These are phyloP conservation scores for Drosophila paranaensis DNA, from an alignment of 2,888 invertebrate genomes.

Conservation along the genomic window DNA sequence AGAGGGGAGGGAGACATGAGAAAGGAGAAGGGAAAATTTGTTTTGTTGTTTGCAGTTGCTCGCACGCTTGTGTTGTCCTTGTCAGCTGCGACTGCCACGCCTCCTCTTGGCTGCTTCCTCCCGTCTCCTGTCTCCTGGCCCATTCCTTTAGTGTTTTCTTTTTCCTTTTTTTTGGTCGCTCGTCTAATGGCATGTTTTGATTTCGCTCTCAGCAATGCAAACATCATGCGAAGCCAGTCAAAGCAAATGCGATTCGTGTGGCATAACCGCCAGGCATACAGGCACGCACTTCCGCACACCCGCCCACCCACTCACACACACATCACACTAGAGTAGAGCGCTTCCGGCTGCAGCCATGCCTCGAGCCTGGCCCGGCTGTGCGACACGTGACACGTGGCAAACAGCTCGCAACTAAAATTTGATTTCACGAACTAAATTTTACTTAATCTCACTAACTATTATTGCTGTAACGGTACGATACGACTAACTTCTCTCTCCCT, in stretches of 20 bases:
- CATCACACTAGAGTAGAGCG: slow-evolving; percentile 1
- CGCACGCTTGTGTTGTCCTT: slow-evolving; percentile 24
- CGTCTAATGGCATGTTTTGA: slow-evolving; percentile 75
- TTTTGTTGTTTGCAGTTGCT: slow-evolving; percentile 39
- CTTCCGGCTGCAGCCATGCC: slow-evolving; percentile 24
- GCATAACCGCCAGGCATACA: slow-evolving; percentile 40
- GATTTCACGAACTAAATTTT: slow-evolving; percentile 33
- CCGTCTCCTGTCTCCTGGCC: too few relatives aligned
- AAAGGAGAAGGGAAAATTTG: not conserved
- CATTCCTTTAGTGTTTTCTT: slow-evolving; percentile 3
- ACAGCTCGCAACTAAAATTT: slow-evolving; percentile 42
- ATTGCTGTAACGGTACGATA: not conserved
- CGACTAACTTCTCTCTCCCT: slow-evolving; percentile 3
- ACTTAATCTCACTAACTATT: not conserved
- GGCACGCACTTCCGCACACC: slow-evolving; percentile 37
- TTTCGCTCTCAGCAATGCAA: slow-evolving; percentile 63
- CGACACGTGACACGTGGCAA: slow-evolving; percentile 31
- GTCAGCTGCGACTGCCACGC: slow-evolving; percentile 34
- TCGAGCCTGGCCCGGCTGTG: not conserved
- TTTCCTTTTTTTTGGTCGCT: slow-evolving; percentile 9
- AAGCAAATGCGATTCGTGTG: slow-evolving; percentile 44
- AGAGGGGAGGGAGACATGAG: too few relatives aligned
- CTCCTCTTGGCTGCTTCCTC: slow-evolving; percentile 17
- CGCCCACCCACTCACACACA: slow-evolving; percentile 11
- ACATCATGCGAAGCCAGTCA: slow-evolving; percentile 35